Conservation (phyloP, 2,888 invertebrate genomes). For the Thumatha senex region DNA sequence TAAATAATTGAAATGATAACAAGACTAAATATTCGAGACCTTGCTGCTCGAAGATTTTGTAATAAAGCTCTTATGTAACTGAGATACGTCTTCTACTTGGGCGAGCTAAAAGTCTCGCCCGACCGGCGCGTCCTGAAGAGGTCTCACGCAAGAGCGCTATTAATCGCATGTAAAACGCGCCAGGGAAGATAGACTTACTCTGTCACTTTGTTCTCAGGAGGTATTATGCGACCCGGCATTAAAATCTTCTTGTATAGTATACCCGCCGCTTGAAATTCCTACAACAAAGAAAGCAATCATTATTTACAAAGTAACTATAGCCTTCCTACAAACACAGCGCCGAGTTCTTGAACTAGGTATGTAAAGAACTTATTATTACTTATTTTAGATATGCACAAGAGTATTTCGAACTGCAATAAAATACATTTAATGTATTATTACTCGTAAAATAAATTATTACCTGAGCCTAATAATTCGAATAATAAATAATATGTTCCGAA, state of each 20-base stretch:
- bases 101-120: constrained; percentile 38
- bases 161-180: constrained; percentile 49
- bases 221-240: constrained; percentile 70
- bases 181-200: constrained; percentile 61
- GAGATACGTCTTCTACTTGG: constrained; percentile 50
- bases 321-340: constrained; percentile 4
- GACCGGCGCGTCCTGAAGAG: constrained; percentile 20
- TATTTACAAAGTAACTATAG: constrained; percentile 28
- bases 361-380: constrained; percentile 8
- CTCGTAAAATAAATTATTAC: constrained; percentile 9
- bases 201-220: constrained; percentile 61
- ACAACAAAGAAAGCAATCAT: constrained; percentile 53
- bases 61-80: constrained; percentile 30
- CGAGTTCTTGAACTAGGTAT: constrained; percentile 3
- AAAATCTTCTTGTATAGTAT: constrained; percentile 69
- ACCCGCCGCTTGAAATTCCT: constrained; percentile 65
- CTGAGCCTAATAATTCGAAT: constrained; percentile 1
- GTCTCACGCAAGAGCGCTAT: constrained; percentile 36
- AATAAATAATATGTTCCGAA: not conserved
- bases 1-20: not conserved
- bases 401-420: constrained; percentile 8
- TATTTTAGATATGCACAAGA: constrained; percentile 8
- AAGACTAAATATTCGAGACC: not conserved
- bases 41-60: constrained; percentile 20
- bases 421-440: constrained; percentile 6